phyloP scores from a whole-genome alignment of 1,140 invertebrate genomes.

The Metaphire vulgaris region DNA sequence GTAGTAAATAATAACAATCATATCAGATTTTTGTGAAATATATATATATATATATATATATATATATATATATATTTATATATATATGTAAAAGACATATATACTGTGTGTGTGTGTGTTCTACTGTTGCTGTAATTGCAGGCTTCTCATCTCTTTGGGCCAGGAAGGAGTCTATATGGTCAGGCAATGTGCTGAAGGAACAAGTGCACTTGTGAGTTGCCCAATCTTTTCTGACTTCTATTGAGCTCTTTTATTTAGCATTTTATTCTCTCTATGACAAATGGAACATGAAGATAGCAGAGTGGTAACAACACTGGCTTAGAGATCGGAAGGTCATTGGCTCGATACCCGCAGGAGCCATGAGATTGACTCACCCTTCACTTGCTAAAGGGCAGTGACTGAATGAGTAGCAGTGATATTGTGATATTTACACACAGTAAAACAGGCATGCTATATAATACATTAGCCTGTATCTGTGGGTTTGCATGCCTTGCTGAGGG shows the following conservation, averaged over 20 bases:
- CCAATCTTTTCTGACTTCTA: not conserved
- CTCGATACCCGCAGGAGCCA: too few relatives aligned
- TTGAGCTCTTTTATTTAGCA: not conserved
- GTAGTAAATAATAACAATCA: not conserved
- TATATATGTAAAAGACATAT: not conserved
- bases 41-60: not conserved
- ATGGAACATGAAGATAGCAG: not conserved
- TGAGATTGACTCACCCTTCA: too few relatives aligned
- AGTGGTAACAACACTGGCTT: not conserved
- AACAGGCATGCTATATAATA: too few relatives aligned
- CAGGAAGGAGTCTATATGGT: not conserved
- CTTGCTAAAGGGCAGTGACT: too few relatives aligned
- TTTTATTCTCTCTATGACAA: not conserved
- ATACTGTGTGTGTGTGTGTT: not conserved
- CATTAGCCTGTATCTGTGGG: too few relatives aligned
- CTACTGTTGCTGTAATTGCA: not conserved
- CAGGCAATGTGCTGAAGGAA: not conserved
- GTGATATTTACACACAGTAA: too few relatives aligned
- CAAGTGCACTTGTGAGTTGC: not conserved
- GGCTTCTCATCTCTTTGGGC: not conserved
- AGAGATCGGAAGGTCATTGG: not conserved
- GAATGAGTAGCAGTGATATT: too few relatives aligned
- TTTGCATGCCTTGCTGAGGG: too few relatives aligned
- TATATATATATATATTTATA: not conserved
- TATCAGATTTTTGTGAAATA: not conserved